Evolutionary conservation across 2,113 vertebrate genomes (phyloP).

Genomic region (Butastur rufipennis): DNA sequence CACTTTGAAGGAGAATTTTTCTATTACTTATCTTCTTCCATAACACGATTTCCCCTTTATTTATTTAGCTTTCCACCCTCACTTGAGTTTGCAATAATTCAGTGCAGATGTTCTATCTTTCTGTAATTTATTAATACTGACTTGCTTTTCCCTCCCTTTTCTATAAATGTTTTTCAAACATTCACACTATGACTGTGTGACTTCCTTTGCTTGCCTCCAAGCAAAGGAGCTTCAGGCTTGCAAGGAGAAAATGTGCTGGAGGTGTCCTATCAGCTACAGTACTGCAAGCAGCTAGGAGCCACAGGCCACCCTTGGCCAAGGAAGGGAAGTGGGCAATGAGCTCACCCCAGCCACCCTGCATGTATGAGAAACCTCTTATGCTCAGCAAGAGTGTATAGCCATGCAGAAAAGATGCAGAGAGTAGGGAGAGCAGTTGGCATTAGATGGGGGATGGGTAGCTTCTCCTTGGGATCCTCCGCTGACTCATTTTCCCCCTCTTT

Average conservation of each 20-base stretch:
- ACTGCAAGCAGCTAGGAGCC: neutral
- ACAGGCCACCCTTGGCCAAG: neutral
- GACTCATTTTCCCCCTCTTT: neutral
- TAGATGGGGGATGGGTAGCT: neutral
- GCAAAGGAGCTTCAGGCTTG: neutral
- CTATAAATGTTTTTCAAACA: slow-evolving; percentile 18
- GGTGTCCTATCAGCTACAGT: neutral
- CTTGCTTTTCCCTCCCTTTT: neutral
- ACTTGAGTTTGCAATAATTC: slow-evolving; percentile 46
- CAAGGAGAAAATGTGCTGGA: neutral
- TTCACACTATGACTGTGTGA: slow-evolving; percentile 19
- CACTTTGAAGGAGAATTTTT: slow-evolving; percentile 33
- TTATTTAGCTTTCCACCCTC: slow-evolving; percentile 64
- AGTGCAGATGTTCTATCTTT: slow-evolving; percentile 45
- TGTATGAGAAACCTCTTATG: neutral
- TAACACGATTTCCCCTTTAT: slow-evolving; percentile 13
- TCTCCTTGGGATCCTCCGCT: neutral
- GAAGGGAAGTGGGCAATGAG: neutral
- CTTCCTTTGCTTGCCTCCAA: neutral
- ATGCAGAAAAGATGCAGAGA: neutral
- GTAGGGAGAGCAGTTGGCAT: neutral
- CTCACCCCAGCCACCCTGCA: neutral
- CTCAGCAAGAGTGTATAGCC: neutral
- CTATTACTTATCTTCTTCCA: slow-evolving; percentile 39
- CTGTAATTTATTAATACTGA: slow-evolving; percentile 52